Base-by-base conservation (phyloP, 92 coral and sea anemone species). In the Palythoa grandiflora region DNA sequence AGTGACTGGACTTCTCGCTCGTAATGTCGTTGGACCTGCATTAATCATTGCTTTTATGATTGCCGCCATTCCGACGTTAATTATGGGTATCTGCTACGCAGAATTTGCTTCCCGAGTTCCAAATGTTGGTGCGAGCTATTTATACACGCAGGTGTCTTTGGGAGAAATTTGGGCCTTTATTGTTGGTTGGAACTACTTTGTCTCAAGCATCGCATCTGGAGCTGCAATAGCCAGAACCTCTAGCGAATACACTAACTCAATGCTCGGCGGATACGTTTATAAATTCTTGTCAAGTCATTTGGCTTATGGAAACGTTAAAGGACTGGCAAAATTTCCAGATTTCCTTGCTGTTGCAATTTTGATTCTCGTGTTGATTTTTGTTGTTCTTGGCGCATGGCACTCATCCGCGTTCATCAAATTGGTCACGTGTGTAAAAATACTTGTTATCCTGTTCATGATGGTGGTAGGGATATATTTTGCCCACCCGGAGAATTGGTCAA, bases 121-220 rank as follows among this genome's bases (percentile, higher is more conserved):
- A 37, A 86, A 71, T 63, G 85, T 72, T 44, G 96, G 96, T n/a
- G 92, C 94, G 9, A 91, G 84, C 6, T 93, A 93, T 55, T 59
- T 91, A 15, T 93, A 93, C 70, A 81, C 86, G 60, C 92, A 93
- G 12, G 83, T 92, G 20, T 53, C 94, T 36, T 50, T 93, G 53
- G 94, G 96, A 5, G 96, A 93, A 83, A 47, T 93, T 3, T 93
- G 94, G 89, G 96, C 92, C 5, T 93, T 91, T 59, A 38, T 88
- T 73, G 87, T 89, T 7, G 96, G 96, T 19, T 93, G 94, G 96
- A 93, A 86, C 50, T 68, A 91, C 87, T 3, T 93, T 55, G 53
- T 80, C 9, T 94, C 88, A 35, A 55, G 84, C 16, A 20, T 86
- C 3, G 39, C 89, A 37, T 85, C 65, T 14, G 65, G 77, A 1